These are phyloP conservation scores for Hyles euphorbiae DNA, from an alignment of 1,140 invertebrate species.

Conservation along the genomic window DNA sequence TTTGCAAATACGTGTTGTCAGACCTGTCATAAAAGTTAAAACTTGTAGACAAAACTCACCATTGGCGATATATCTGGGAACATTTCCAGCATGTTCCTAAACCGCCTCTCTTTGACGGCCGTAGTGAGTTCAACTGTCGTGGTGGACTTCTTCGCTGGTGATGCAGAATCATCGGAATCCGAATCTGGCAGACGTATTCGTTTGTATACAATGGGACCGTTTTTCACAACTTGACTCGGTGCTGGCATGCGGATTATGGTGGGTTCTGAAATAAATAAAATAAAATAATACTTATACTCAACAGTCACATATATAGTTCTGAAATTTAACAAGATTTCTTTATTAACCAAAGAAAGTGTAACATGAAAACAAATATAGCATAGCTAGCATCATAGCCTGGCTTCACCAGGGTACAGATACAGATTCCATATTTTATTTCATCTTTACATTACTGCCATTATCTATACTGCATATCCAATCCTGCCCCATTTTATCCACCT, in stretches of 20 bases:
- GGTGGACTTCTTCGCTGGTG: constrained; percentile 55
- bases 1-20: no score
- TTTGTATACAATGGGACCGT: constrained; percentile 55
- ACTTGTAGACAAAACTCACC: constrained; percentile 35
- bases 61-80: constrained; percentile 66
- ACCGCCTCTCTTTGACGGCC: constrained; percentile 59
- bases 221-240: constrained; percentile 36
- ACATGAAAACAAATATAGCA: no score
- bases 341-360: no score
- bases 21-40: background rate
- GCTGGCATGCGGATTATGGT: constrained; percentile 46
- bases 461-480: no score
- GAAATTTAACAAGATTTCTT: no score
- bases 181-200: constrained; percentile 61
- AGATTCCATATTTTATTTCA: no score
- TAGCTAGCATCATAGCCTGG: no score
- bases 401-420: no score
- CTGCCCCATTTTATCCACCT: no score
- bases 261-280: constrained; percentile 23
- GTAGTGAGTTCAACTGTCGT: constrained; percentile 45
- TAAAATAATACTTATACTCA: background rate
- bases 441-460: no score
- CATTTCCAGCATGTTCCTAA: constrained; percentile 72
- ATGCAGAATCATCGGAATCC: constrained; percentile 58
- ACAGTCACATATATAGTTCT: no score